Evolutionary conservation across 2,797 vertebrate species (phyloP).

Genomic region (Podarcis lilfordi): DNA sequence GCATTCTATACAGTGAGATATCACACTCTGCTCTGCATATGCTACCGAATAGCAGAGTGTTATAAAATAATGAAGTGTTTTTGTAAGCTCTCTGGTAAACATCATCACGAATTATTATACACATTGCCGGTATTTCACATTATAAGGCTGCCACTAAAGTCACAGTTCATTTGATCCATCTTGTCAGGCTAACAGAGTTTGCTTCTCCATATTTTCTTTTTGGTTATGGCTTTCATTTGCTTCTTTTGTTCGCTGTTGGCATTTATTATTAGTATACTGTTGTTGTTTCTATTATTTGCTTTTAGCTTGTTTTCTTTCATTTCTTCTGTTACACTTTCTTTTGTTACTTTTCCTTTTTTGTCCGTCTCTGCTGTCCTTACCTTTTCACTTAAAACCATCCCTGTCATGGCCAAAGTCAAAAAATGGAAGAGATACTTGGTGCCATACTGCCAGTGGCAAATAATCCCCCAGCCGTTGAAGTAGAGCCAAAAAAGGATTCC

Average conservation of each 20-base stretch:
- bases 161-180: conserved; percentile 79
- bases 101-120: conserved; percentile 76
- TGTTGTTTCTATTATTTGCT: conserved; percentile 48
- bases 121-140: conserved; percentile 79
- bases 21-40: conserved; percentile 69
- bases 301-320: conserved; percentile 74
- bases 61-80: conserved; percentile 79
- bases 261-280: conserved; percentile 66
- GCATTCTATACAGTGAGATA: conserved; percentile 71
- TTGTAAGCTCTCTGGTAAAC: conserved; percentile 79
- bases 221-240: conserved; percentile 78
- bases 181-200: conserved; percentile 79
- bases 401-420: conserved; percentile 86
- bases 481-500: conserved; percentile 88
- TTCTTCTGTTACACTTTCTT: conserved; percentile 74
- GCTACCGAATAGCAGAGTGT: conserved; percentile 76
- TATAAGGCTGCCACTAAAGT: conserved; percentile 79
- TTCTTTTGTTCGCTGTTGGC: conserved; percentile 58
- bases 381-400: conserved; percentile 70
- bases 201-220: conserved; percentile 78
- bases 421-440: conserved; percentile 84
- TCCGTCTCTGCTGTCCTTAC: conserved; percentile 81
- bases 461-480: conserved; percentile 80
- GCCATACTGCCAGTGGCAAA: conserved; percentile 84
- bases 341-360: conserved; percentile 82